Evolutionary conservation across 2,797 vertebrate species (phyloP), one percentile per base, ranked within the genome.

Genomic region (Echiichthys vipera): DNA sequence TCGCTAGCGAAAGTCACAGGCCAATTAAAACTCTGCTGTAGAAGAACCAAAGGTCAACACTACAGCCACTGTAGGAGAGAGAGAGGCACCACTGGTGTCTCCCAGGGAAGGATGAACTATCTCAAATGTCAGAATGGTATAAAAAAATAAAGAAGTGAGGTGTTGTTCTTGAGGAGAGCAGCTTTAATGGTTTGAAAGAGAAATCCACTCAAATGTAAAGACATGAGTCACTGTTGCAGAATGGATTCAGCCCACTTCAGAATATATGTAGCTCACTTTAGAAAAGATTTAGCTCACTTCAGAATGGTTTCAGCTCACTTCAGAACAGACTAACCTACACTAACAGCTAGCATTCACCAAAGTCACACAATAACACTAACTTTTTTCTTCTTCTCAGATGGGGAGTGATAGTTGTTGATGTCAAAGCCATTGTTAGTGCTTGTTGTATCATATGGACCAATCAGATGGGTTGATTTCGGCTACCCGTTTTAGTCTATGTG

Each of bases 1-100:
- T 32, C 58, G 57, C 65, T 69, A 72, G 49, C 80, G 49, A 15
- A 62, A 85, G 77, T 78, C 77, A 46, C 57, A 78, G 71, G 61
- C 88, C 82, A 90, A 89, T 89, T 89, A 90, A 81, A 84, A 78
- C 71, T 56, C 77, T 83, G 71, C 67, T 74, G 79, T 79, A 82
- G 84, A 87, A 50, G 2, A 83, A 68, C 25, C 70, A 86, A 90
- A 90, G 89, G 90, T 88, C 87, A 90, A 27, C 47, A 7, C 34
- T 66, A 5, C 27, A 43, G 59, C 30, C 36, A 7, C 5, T 14
- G 24, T 74, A 56, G 61, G 36, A 64, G 59, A 25, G 39, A 18
- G 15, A 36, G 22, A 55, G 4, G 4, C 34, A 30, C 40, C n/a
- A 32, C 27, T 29, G 46, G 43, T 53, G 47, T 82, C 73, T 85